Evolutionary conservation across 2,888 invertebrate genomes (phyloP).

Genomic region (Chydorus sphaericus): DNA sequence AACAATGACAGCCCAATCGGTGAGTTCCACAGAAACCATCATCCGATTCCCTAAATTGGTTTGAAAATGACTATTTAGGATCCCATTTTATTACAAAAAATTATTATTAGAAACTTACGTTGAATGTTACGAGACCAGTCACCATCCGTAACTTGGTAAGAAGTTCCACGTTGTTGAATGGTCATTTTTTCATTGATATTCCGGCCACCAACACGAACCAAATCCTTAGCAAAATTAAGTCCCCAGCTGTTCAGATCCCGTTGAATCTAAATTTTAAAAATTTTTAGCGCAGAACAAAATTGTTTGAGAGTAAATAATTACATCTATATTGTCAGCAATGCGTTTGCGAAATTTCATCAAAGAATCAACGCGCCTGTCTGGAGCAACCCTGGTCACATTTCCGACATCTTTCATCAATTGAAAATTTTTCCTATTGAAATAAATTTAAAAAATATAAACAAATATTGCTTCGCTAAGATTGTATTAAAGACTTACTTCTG

Average conservation of each 20-base stretch:
- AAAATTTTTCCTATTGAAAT: constrained; percentile 34
- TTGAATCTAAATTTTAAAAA: neutral
- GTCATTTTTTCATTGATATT: neutral
- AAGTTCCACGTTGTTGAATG: neutral
- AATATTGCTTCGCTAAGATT: neutral
- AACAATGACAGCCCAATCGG: constrained; percentile 18
- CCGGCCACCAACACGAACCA: neutral
- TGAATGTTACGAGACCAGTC: neutral
- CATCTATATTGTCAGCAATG: constrained; percentile 35
- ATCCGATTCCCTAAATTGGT: constrained; percentile 17
- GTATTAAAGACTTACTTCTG: neutral
- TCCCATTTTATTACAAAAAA: neutral
- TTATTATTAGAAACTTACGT: neutral
- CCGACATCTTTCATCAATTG: constrained; percentile 52
- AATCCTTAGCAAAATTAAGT: neutral
- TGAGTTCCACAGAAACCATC: constrained; percentile 16
- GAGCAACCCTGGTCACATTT: constrained; percentile 56
- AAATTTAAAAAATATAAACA: neutral
- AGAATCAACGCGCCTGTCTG: constrained; percentile 47
- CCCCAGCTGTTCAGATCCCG: constrained; percentile 3
- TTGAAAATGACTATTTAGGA: constrained; percentile 1
- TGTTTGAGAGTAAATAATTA: no score
- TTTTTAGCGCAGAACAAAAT: neutral
- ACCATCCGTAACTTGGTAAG: neutral
- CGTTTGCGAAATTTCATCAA: constrained; percentile 49